Percentiles rank a stretch among this genome's conserved stretches.
phyloP scores from a whole-genome alignment of 2,113 vertebrate species.

The Acanthisitta chloris region DNA sequence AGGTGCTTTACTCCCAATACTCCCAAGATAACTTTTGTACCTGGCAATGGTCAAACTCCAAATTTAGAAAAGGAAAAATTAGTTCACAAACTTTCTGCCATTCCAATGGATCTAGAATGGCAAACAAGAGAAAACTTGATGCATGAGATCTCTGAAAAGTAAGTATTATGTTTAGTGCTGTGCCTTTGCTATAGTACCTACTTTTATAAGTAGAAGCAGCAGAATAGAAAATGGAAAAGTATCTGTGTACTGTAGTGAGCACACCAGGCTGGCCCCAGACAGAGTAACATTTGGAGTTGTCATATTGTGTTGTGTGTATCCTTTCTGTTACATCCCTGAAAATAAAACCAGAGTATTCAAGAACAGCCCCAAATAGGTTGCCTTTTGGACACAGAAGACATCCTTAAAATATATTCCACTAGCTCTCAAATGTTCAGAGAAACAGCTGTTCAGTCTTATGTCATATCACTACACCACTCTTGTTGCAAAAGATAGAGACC shows the following conservation, averaged over 20 bases:
- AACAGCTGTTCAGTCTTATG: conserved; percentile 17
- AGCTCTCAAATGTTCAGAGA: background rate
- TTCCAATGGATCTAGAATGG: background rate
- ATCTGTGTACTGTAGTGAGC: background rate
- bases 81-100: background rate
- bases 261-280: background rate
- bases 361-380: background rate
- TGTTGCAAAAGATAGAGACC: conserved; percentile 22
- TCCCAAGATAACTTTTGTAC: background rate
- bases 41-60: background rate
- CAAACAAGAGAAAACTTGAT: background rate
- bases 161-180: background rate
- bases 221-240: background rate
- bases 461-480: background rate
- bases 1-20: background rate
- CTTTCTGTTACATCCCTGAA: background rate
- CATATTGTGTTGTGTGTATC: background rate
- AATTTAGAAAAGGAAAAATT: background rate
- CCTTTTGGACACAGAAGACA: background rate
- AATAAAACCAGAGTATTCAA: background rate
- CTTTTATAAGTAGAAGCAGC: background rate
- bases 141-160: background rate
- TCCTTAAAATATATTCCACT: background rate
- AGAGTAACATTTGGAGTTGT: background rate
- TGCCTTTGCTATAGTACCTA: background rate